These are phyloP conservation scores for Neoaliturus tenellus DNA, from an alignment of 2,888 invertebrate species.

Conservation along the genomic window DNA sequence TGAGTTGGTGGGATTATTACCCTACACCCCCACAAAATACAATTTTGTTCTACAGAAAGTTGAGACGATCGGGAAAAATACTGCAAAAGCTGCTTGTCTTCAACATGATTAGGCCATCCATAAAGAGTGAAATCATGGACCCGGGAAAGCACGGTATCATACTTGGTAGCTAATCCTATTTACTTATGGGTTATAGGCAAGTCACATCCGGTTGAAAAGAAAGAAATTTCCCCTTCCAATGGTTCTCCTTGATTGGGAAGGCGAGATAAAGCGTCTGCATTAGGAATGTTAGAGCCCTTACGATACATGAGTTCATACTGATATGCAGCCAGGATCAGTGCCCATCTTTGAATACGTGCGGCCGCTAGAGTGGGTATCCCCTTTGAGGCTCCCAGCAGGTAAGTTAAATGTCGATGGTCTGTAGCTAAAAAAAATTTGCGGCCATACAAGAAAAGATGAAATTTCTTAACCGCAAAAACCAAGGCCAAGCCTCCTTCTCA, in stretches of 20 bases:
- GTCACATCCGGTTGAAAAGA: background rate
- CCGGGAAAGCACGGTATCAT: background rate
- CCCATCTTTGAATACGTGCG: conserved; percentile 50
- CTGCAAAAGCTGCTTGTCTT: background rate
- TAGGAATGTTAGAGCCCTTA: conserved; percentile 23
- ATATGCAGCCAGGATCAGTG: conserved; percentile 29
- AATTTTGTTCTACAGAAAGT: conserved; percentile 14
- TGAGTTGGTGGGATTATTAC: conserved; percentile 8
- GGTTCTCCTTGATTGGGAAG: conserved; percentile 9
- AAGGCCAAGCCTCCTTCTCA: conserved; percentile 65
- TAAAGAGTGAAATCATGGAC: conserved; percentile 6
- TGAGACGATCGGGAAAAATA: background rate
- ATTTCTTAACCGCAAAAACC: conserved; percentile 70
- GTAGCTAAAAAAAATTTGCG: conserved; percentile 70
- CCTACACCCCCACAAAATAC: conserved; percentile 21
- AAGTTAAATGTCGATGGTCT: conserved; percentile 70
- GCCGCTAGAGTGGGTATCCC: conserved; percentile 19
- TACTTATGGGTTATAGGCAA: conserved; percentile 30
- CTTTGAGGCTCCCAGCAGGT: conserved; percentile 65
- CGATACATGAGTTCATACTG: conserved; percentile 34
- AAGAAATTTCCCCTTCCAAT: background rate
- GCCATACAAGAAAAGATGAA: conserved; percentile 71
- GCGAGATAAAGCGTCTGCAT: conserved; percentile 43
- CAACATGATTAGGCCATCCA: conserved; percentile 24
- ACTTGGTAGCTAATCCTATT: background rate